A percentile compares a stretch with the other conserved stretches of the same genome.
phyloP scores from a whole-genome alignment of 1,140 invertebrate species.

The Belonocnema kinseyi region DNA sequence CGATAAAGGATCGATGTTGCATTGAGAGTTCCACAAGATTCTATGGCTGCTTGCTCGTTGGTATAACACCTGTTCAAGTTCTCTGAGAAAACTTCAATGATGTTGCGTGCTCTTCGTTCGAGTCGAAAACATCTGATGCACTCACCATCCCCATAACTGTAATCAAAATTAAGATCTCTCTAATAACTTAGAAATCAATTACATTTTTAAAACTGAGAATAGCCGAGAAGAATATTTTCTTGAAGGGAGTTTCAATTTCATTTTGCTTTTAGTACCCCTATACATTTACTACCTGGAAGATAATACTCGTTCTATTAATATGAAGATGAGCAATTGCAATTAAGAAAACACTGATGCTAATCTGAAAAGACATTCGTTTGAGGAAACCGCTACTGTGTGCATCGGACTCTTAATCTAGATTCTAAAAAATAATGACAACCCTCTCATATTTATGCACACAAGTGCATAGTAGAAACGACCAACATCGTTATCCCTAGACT shows the following conservation, averaged over 20 bases:
- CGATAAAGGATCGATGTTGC: conserved; percentile 70
- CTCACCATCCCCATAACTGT: conserved; percentile 69
- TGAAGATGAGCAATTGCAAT: conserved; percentile 17
- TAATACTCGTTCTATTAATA: not conserved
- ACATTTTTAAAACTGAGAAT: too few species aligned
- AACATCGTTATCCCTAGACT: conserved; percentile 30
- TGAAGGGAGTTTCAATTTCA: not conserved
- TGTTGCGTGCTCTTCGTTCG: conserved; percentile 78
- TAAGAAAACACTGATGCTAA: conserved; percentile 7
- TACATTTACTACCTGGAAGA: not conserved
- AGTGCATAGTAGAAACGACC: conserved; percentile 25
- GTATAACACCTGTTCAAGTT: conserved; percentile 80
- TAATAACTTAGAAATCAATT: not conserved
- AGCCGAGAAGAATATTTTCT: too few species aligned
- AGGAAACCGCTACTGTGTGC: conserved; percentile 13
- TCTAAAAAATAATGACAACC: conserved; percentile 20
- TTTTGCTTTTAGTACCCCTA: not conserved
- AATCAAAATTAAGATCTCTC: conserved; percentile 25
- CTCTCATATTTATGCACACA: conserved; percentile 14
- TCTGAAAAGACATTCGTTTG: conserved; percentile 20
- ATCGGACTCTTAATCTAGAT: conserved; percentile 4
- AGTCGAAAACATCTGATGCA: conserved; percentile 82
- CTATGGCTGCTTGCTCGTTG: conserved; percentile 78
- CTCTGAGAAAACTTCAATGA: conserved; percentile 81
- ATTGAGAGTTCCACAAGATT: conserved; percentile 76